These are phyloP conservation scores for Petrophora chlorosata DNA, from an alignment of 2,888 invertebrate species.

Conservation along the genomic window DNA sequence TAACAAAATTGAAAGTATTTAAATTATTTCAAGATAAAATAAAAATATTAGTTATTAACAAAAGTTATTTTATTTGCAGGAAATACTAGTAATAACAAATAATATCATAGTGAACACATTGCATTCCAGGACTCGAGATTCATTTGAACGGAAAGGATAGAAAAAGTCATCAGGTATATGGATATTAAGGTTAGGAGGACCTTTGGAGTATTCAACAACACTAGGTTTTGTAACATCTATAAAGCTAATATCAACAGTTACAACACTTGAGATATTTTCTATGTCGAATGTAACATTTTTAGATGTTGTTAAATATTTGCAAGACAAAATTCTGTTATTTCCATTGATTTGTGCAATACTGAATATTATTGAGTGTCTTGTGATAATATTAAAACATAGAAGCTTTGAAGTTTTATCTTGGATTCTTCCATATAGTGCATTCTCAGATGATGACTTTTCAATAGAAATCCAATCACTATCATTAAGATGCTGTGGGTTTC, in stretches of 20 bases:
- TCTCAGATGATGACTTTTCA: slow-evolving; percentile 35
- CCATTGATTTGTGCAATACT: slow-evolving; percentile 54
- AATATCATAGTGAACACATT: slow-evolving; percentile 39
- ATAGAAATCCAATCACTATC: slow-evolving; percentile 63
- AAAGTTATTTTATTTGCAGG: slow-evolving; percentile 72
- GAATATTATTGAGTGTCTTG: slow-evolving; percentile 56
- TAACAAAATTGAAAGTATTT: slow-evolving; percentile 69
- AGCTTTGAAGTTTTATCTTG: slow-evolving; percentile 50
- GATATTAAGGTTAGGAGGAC: slow-evolving; percentile 85
- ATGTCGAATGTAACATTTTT: slow-evolving; percentile 55
- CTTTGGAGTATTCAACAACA: slow-evolving; percentile 73
- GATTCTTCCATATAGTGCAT: slow-evolving; percentile 53
- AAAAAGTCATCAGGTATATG: slow-evolving; percentile 89
- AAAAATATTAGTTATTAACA: slow-evolving; percentile 75
- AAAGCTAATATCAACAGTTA: slow-evolving; percentile 66
- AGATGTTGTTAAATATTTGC: slow-evolving; percentile 41
- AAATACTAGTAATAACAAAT: slow-evolving; percentile 35
- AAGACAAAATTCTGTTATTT: slow-evolving; percentile 59
- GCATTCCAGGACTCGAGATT: slow-evolving; percentile 29
- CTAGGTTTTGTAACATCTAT: slow-evolving; percentile 63
- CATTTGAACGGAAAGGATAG: slow-evolving; percentile 85
- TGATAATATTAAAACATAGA: slow-evolving; percentile 62
- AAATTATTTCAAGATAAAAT: slow-evolving; percentile 75
- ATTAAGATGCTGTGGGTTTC: slow-evolving; percentile 57
- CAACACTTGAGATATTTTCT: slow-evolving; percentile 54